Evolutionary conservation across 2,113 vertebrate species (phyloP).

Genomic region (Larimichthys crocea): DNA sequence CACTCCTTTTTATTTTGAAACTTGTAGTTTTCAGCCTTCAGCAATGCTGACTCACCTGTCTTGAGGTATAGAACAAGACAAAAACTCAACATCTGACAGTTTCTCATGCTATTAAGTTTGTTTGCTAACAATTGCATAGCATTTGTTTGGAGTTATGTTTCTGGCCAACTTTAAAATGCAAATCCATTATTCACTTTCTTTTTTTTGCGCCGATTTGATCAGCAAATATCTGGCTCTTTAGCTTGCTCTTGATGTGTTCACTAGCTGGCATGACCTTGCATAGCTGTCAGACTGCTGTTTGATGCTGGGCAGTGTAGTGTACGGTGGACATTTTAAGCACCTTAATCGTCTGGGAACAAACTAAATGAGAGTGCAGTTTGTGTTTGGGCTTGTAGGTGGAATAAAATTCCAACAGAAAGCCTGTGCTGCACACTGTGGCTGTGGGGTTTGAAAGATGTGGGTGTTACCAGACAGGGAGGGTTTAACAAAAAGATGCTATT

Average conservation of each 20-base stretch:
- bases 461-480: neutral
- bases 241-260: no score
- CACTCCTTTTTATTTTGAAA: neutral
- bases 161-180: no score
- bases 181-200: no score
- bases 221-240: no score
- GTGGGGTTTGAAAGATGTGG: neutral
- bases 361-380: no score
- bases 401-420: neutral
- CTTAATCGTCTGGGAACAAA: no score
- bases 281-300: no score
- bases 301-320: no score
- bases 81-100: neutral
- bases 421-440: neutral
- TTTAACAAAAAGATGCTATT: neutral
- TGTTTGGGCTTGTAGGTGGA: neutral
- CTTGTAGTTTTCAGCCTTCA: neutral
- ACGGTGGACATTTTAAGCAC: no score
- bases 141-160: no score
- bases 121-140: neutral
- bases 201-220: no score
- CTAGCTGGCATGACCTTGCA: no score
- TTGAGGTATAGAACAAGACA: neutral
- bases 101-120: neutral
- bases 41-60: neutral